These are phyloP conservation scores for Ceratoteleas bidentatus DNA, from an alignment of 1,140 invertebrate species.

Conservation along the genomic window DNA sequence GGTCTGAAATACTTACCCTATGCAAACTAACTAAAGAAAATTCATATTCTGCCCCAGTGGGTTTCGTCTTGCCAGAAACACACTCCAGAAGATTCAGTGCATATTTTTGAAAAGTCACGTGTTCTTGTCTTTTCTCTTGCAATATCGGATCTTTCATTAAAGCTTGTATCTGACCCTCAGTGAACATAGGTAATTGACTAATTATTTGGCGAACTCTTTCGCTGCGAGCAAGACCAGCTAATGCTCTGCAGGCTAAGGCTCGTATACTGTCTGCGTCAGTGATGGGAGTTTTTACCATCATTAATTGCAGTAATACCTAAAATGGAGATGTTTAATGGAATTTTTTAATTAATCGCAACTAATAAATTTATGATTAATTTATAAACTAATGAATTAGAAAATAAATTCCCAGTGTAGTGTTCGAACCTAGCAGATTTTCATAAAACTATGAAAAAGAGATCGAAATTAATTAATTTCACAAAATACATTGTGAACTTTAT, in stretches of 20 bases:
- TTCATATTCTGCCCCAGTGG: conserved; percentile 89
- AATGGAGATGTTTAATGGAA: no score
- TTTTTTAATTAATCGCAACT: no score
- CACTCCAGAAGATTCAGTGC: conserved; percentile 94
- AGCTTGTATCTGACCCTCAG: conserved; percentile 94
- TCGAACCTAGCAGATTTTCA: no score
- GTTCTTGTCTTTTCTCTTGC: conserved; percentile 97
- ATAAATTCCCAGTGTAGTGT: no score
- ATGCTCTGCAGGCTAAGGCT: conserved; percentile 93
- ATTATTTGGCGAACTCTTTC: conserved; percentile 97
- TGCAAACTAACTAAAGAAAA: conserved; percentile 93
- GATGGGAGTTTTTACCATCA: conserved; percentile 96
- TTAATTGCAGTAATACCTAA: conserved; percentile 87
- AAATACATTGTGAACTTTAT: no score
- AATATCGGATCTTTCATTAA: conserved; percentile 97
- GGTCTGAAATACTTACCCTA: conserved; percentile 80
- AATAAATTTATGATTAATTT: no score
- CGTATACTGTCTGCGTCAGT: conserved; percentile 97
- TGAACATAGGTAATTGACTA: conserved; percentile 96
- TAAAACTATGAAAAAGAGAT: no score
- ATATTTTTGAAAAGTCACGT: conserved; percentile 97
- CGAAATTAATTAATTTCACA: no score
- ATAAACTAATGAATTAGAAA: no score
- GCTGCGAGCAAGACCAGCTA: conserved; percentile 94
- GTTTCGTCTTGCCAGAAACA: conserved; percentile 95